Evolutionary conservation across 1,140 invertebrate genomes (phyloP), one percentile per base, ranked within the genome.

Genomic region (Drosophila trapezifrons): DNA sequence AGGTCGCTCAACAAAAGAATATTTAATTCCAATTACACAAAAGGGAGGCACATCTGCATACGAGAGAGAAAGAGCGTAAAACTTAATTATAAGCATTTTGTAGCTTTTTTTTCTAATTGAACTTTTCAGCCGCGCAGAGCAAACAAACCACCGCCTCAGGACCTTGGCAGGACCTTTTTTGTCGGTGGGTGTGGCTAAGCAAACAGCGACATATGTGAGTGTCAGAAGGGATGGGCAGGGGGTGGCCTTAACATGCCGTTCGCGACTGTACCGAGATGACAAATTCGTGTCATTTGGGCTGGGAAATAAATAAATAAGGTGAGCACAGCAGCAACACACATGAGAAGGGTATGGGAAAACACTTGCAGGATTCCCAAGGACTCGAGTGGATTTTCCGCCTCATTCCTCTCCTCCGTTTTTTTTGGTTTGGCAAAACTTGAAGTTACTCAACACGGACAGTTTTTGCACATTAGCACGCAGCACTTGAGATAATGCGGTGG

Each of bases 11-110:
- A 75, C 54, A 59, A 67, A 77, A 64, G 84, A 89, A 89, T 89
- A 83, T 83, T 89, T 89, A 83, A 87, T 83, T 80, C 22, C 42
- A 80, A 87, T 84, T 82, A 78, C 59, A 69, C 47, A 70, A 78
- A 65, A 66, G 43, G 54, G 38, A 8, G 27, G 35, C 42, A 37
- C 63, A 89, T 89, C 80, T 89, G 79, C 84, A 89, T 87, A 80
- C 40, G 58, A 60, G 15, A 77, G 20, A 22, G 22, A 22, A 4
- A 22, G 22, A n/a, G 17, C 13, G 42, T 13, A n/a, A 83, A 87
- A 78, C 80, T 46, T 89, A 87, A 87, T 87, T 87, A 89, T 54
- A 86, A 81, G 59, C 69, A 86, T 78, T 85, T 85, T 64, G 80
- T 69, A 80, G 69, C 60, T 73, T 45, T 85, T 72, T 82, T 76